These are phyloP conservation scores for Rutilus rutilus DNA, from an alignment of 2,113 vertebrate species.

Conservation along the genomic window DNA sequence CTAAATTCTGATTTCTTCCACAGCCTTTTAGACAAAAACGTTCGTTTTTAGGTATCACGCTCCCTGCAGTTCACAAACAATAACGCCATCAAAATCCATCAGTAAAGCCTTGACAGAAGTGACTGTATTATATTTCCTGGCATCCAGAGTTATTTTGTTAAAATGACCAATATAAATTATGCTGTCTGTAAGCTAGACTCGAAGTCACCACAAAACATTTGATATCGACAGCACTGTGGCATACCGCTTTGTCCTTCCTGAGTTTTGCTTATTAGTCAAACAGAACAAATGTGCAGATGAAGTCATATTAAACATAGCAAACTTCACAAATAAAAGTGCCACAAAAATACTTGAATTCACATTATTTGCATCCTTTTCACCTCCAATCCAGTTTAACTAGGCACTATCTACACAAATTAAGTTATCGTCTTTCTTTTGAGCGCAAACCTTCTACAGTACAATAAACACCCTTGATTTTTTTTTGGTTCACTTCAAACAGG, in stretches of 20 bases:
- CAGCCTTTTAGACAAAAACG: neutral
- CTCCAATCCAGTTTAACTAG: neutral
- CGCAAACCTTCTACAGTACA: neutral
- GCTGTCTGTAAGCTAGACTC: neutral
- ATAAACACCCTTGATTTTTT: neutral
- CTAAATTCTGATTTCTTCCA: neutral
- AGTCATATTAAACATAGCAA: neutral
- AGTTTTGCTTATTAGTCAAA: neutral
- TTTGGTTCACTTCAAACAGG: neutral
- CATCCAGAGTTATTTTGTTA: constrained; percentile 5
- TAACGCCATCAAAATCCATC: neutral
- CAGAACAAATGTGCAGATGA: neutral
- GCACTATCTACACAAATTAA: neutral
- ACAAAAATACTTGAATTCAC: neutral
- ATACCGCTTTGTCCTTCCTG: neutral
- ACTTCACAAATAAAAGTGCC: neutral
- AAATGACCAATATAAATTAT: neutral
- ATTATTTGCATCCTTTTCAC: neutral
- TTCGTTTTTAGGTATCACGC: neutral
- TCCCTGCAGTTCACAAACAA: neutral
- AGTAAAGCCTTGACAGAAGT: neutral
- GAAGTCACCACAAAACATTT: neutral
- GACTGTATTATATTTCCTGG: neutral
- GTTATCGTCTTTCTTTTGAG: neutral
- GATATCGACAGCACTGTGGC: neutral